Evolutionary conservation across 2,888 invertebrate genomes (phyloP).

Genomic region (Lepeophtheirus nordmannii): DNA sequence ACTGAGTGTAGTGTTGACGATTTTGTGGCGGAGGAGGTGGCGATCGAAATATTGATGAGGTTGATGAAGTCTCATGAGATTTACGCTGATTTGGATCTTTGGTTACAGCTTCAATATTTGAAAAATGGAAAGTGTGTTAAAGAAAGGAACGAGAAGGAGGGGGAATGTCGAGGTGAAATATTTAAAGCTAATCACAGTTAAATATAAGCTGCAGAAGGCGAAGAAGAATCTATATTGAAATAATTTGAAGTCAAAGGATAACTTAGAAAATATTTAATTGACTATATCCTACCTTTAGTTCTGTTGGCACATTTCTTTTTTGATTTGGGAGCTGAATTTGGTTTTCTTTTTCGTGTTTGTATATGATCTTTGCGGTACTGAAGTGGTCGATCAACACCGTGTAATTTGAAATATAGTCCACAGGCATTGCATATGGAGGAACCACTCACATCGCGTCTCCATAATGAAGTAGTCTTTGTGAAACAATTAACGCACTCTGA

Average conservation of each 20-base stretch:
- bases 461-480: conserved; percentile 14
- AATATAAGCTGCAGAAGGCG: conserved; percentile 8
- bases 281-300: neutral
- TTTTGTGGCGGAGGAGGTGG: neutral
- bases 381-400: conserved; percentile 2
- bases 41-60: neutral
- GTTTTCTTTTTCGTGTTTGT: conserved; percentile 12
- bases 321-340: neutral
- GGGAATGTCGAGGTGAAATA: too few species aligned
- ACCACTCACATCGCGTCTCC: neutral
- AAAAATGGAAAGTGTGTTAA: neutral
- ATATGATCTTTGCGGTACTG: conserved; percentile 2
- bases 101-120: neutral
- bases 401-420: conserved; percentile 17
- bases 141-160: neutral
- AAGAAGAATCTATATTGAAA: neutral
- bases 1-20: neutral
- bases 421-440: conserved; percentile 13
- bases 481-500: conserved; percentile 7
- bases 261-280: neutral
- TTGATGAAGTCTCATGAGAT: neutral
- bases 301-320: neutral
- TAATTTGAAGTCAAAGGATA: neutral
- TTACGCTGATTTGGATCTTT: neutral
- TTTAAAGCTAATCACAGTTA: conserved; percentile 3